Percentiles rank a stretch among this genome's conserved stretches.
phyloP scores from a whole-genome alignment of 2,113 vertebrate species.

The Caracal caracal region DNA sequence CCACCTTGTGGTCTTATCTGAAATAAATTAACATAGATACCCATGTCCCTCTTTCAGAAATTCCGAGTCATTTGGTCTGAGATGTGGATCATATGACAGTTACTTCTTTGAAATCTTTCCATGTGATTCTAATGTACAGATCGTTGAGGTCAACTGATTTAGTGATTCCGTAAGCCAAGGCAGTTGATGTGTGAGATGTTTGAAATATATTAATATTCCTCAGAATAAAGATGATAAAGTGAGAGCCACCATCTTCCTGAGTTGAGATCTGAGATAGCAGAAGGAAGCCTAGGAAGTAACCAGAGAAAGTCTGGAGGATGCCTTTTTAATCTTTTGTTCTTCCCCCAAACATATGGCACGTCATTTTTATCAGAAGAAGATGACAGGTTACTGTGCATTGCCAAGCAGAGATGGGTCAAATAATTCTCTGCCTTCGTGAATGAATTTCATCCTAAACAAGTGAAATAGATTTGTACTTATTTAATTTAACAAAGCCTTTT shows the following conservation, averaged over 20 bases:
- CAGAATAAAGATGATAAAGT: background rate
- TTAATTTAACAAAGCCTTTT: conserved; percentile 27
- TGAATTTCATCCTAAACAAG: conserved; percentile 61
- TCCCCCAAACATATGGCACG: background rate
- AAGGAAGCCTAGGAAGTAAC: background rate
- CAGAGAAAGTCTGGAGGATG: background rate
- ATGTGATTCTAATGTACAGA: background rate
- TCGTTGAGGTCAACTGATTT: background rate
- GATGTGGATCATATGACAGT: background rate
- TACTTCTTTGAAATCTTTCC: conserved; percentile 12
- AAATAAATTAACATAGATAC: background rate
- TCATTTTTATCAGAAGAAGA: conserved; percentile 47
- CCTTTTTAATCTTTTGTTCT: background rate
- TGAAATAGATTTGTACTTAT: conserved; percentile 50
- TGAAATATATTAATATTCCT: background rate
- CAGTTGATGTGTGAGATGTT: background rate
- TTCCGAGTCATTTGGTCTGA: background rate
- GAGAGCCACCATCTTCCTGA: background rate
- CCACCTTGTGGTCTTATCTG: background rate
- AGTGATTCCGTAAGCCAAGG: background rate
- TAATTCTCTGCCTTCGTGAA: conserved; percentile 71
- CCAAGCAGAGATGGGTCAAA: background rate
- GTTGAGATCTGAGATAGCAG: background rate
- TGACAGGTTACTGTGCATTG: background rate
- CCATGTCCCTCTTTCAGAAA: background rate